Percentiles rank a stretch among this genome's conserved stretches.
Evolutionary conservation across 2,888 invertebrate genomes (phyloP).

Genomic region (Volucella zonaria): DNA sequence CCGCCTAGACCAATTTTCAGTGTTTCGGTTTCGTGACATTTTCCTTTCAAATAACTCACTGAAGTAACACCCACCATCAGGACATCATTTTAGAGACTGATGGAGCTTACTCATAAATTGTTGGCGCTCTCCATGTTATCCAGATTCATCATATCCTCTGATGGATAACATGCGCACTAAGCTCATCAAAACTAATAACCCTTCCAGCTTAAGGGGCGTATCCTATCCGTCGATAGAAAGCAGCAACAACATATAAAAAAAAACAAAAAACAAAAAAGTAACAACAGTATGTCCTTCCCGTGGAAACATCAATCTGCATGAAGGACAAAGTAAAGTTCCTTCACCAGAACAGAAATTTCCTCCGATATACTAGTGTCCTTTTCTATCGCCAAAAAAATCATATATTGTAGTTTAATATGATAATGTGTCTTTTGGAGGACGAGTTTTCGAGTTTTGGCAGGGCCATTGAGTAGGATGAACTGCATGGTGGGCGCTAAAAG

Average conservation of each 20-base stretch:
- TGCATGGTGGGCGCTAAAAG: conserved; percentile 48
- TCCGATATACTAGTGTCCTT: conserved; percentile 63
- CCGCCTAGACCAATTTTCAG: neutral
- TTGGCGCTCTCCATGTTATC: conserved; percentile 18
- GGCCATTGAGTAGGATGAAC: conserved; percentile 43
- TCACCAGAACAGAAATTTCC: conserved; percentile 1
- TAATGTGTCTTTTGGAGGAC: conserved; percentile 70
- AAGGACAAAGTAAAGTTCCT: conserved; percentile 33
- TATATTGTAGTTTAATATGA: conserved; percentile 66
- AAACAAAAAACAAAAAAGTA: conserved; percentile 19
- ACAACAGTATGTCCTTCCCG: conserved; percentile 33
- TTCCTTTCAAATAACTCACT: neutral
- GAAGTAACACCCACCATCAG: neutral
- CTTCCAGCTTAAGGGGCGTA: conserved; percentile 56
- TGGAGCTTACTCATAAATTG: conserved; percentile 21
- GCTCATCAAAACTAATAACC: conserved; percentile 3
- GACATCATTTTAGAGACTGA: conserved; percentile 48
- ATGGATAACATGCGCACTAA: conserved; percentile 70
- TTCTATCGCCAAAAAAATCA: conserved; percentile 70
- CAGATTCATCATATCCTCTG: conserved; percentile 17
- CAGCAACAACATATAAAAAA: neutral
- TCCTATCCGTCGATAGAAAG: neutral
- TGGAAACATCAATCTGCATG: conserved; percentile 58
- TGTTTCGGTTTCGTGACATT: neutral
- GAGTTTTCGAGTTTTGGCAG: conserved; percentile 59